Base-by-base conservation (phyloP, 2,888 invertebrate genomes). In the Phymatocera aterrima region DNA sequence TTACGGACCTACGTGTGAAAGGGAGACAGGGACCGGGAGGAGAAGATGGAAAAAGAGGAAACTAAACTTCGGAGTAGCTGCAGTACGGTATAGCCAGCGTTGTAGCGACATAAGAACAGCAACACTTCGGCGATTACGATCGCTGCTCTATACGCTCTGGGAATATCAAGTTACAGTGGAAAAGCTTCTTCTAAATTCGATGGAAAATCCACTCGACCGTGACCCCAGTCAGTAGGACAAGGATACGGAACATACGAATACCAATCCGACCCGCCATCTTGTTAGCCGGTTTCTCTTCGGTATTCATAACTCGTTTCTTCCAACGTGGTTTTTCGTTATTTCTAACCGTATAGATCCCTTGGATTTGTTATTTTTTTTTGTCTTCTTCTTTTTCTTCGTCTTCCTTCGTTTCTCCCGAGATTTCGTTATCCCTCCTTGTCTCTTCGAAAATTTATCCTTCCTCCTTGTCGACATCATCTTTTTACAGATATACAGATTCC, bases 281-380 rank as follows among this genome's bases (percentile, higher is more conserved):
- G 8, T 15, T 61, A 1, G 31, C 10, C 3, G 1, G 8, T 18
- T 37, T 64, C 61, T 61, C 34, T n/a, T 61, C 34, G 64, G 37
- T 64, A 64, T 64, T 64, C 64, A 37, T 64, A 37, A 64, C 64
- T 61, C 64, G 64, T 64, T 64, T 37, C 34, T 12, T 10, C 37
- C 64, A 64, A 64, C 37, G 64, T 61, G 31, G 31, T 61, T 57
- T 28, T 1, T 24, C 5, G 5, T 8, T 57, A 6, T 12, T 28
- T 28, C 57, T 28, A 57, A 28, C 21, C 24, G 5, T 18, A 51
- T 3, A 10, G 57, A 8, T 8, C 15, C 8, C 46, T 3, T 12
- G 0, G 46, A 1, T 5, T 15, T 15, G 15, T 3, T 3, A 46
- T 46, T 46, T 46, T 46, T 46, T 57, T 10, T 24, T 28, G 10